These are phyloP conservation scores for Cyclargus thomasi DNA, from an alignment of 1,140 invertebrate genomes.

Conservation along the genomic window DNA sequence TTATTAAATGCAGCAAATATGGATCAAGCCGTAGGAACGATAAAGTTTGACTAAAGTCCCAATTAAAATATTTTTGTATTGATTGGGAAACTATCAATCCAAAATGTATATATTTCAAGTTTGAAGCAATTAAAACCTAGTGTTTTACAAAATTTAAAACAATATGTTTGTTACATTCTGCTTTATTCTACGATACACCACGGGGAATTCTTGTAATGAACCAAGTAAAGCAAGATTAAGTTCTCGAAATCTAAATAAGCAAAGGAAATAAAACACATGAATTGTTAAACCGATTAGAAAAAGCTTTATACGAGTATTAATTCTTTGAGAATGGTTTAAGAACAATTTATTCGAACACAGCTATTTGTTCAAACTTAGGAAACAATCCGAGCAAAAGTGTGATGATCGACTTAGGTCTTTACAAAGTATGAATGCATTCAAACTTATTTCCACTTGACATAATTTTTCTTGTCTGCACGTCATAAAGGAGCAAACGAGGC, in stretches of 20 bases:
- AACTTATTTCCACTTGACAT: slow-evolving; percentile 35
- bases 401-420: background rate
- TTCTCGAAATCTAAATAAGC: too few relatives aligned
- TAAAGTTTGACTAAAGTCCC: background rate
- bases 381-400: background rate
- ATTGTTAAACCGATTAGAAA: background rate
- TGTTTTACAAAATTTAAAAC: too few relatives aligned
- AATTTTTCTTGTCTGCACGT: slow-evolving; percentile 55
- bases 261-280: too few relatives aligned
- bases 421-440: background rate
- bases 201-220: too few relatives aligned
- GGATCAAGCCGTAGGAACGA: background rate
- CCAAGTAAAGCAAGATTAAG: too few relatives aligned
- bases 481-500: slow-evolving; percentile 53
- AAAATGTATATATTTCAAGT: too few relatives aligned
- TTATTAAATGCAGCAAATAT: slow-evolving; percentile 11
- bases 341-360: background rate
- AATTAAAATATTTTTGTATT: background rate
- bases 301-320: background rate
- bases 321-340: background rate
- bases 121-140: too few relatives aligned
- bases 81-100: too few relatives aligned
- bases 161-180: too few relatives aligned
- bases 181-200: too few relatives aligned
- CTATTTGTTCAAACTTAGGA: background rate